phyloP scores from a whole-genome alignment of 2,113 vertebrate genomes.

The Mobula hypostoma region DNA sequence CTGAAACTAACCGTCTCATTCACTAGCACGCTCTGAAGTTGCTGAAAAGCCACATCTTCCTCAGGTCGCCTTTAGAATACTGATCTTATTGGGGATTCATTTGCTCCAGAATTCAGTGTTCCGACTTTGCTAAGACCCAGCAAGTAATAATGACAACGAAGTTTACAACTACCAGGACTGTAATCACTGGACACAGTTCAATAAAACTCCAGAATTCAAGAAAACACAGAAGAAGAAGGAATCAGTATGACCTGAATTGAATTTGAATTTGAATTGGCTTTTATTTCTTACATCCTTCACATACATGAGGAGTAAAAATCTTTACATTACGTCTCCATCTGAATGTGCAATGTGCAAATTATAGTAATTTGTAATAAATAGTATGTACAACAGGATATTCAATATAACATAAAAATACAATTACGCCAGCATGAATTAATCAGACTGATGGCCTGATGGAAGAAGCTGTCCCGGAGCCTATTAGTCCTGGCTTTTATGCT shows the following conservation, averaged over 20 bases:
- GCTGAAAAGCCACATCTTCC: not conserved
- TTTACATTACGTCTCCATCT: too few relatives aligned
- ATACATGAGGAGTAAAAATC: too few relatives aligned
- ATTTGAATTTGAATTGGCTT: not conserved
- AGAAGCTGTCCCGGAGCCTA: too few relatives aligned
- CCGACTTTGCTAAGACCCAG: not conserved
- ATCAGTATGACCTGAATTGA: not conserved
- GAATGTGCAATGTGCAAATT: too few relatives aligned
- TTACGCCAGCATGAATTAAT: too few relatives aligned
- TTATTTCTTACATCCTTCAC: too few relatives aligned
- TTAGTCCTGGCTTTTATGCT: too few relatives aligned
- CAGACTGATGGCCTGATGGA: too few relatives aligned
- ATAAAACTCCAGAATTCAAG: not conserved
- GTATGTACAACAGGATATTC: too few relatives aligned
- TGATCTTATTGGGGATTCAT: not conserved
- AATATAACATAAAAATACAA: too few relatives aligned
- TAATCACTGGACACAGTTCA: not conserved
- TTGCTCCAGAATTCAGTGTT: not conserved
- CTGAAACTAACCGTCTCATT: not conserved
- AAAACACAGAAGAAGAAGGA: not conserved
- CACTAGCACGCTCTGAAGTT: not conserved
- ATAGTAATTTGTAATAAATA: too few relatives aligned
- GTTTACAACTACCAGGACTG: not conserved
- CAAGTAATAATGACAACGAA: not conserved
- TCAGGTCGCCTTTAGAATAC: too few relatives aligned